Evolutionary conservation across 2,888 invertebrate genomes (phyloP), one percentile per base, ranked within the genome.

Genomic region (Cheilosia pagana): DNA sequence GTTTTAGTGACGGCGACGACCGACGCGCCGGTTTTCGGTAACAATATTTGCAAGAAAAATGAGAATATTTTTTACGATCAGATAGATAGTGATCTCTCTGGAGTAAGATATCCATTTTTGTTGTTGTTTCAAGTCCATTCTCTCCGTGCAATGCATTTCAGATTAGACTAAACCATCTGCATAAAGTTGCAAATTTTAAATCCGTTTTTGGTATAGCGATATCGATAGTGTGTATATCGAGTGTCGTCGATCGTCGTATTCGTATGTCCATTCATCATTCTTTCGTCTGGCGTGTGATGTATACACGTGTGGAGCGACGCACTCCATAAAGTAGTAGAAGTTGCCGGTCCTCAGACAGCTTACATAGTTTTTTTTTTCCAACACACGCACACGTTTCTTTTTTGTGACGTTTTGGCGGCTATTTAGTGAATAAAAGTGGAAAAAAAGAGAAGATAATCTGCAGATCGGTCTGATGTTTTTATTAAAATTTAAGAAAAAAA

Each of bases 351-450:
- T 67, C 10, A 21, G 41, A 62, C 71, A 59, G 62, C 12, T 35
- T 35, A 3, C 1, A 35, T 35, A 35, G 4, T 35, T 35, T 35
- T 68, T 53, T 50, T 39, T 43, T 48, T 45, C 8, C 50, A 63
- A 75, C 50, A 62, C 68, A 83, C 53, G 60, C 74, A 57, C 72
- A 62, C 45, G 48, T 23, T 43, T 31, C 14, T 14, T 60, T 43
- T 50, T 23, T 70, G 78, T 78, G 78, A 74, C 74, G 74, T 83
- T 83, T 83, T 75, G 78, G 78, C 74, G 78, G 83, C 48, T 62
- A 62, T 57, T 57, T 63, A 67, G 77, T 68, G 71, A 67, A 72
- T 25, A 65, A 63, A 65, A 76, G 59, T 52, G 39, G n/a, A n/a
- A 16, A 19, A 53, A 60, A 48, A 45, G 19, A 14, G 25, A 55